phyloP scores from a whole-genome alignment of 1,140 invertebrate genomes.

The Patella vulgata region DNA sequence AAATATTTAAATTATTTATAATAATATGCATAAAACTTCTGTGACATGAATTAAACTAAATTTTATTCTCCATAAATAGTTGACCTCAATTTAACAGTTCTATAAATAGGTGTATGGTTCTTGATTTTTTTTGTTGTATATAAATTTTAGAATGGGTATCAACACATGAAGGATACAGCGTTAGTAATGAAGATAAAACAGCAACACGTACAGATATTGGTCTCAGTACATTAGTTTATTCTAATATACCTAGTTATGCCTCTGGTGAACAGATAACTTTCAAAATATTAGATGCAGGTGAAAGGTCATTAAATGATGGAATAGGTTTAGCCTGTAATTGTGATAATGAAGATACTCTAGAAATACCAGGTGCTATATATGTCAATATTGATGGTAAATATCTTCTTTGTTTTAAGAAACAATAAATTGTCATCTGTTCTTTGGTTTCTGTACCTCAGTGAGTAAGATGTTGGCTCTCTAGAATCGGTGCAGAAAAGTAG shows the following conservation, averaged over 20 bases:
- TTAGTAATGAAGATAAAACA: conserved; percentile 56
- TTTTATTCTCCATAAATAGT: no score
- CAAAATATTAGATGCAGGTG: conserved; percentile 51
- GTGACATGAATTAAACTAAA: no score
- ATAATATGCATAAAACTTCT: no score
- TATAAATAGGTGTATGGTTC: no score
- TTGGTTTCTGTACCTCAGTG: no score
- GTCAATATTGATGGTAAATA: conserved; percentile 46
- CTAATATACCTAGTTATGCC: conserved; percentile 36
- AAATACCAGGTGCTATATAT: conserved; percentile 50
- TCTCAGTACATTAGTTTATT: conserved; percentile 48
- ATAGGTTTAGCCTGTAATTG: conserved; percentile 46
- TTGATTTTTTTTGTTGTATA: no score
- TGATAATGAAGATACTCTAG: conserved; percentile 37
- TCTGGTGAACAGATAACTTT: conserved; percentile 51
- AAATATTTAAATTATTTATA: no score
- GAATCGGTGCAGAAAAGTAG: no score
- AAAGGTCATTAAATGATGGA: conserved; percentile 51
- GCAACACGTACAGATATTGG: conserved; percentile 43
- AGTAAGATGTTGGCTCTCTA: no score
- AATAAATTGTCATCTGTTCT: not conserved
- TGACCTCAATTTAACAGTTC: no score
- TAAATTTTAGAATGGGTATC: conserved; percentile 51
- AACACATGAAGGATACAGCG: conserved; percentile 42
- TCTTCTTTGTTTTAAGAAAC: not conserved